Evolutionary conservation across 2,888 invertebrate genomes (phyloP), one percentile per base, ranked within the genome.

Genomic region (Thumatha senex): DNA sequence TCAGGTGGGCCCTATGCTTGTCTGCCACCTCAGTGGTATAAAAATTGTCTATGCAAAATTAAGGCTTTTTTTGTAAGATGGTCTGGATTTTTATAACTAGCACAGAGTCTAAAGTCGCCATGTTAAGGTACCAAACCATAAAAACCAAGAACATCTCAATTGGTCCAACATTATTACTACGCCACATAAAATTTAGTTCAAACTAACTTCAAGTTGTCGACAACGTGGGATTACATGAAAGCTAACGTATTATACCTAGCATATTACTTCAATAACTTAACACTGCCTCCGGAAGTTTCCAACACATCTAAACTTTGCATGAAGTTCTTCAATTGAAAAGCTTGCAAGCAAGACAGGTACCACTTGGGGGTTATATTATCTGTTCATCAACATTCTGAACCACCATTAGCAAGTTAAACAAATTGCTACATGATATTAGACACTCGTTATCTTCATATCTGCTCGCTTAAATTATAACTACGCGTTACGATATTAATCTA

Each of bases 331-430:
- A 59, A 59, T 63, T 52, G 51, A 59, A 61, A 60, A 53, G 47
- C 59, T 50, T 46, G 51, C 45, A 56, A 56, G 56, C 63, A 40
- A 56, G 54, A 60, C 56, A 54, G 48, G 50, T 57, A 58, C 43
- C 71, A 72, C 67, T 75, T 68, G 63, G 80, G 81, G 82, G 64
- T 64, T 63, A 51, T 56, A 56, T 76, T 85, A 89, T 87, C 88
- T 70, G 58, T 46, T 53, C 67, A 88, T 88, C 86, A 86, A 80
- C 83, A 83, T 84, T 82, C 76, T 78, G 82, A 74, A 70, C 76
- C 74, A 58, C 82, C 72, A 83, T 87, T 85, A 86, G 78, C 87
- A 87, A 88, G 88, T 89, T 86, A 86, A 89, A 88, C 85, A 89
- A 75, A 76, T 78, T 79, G 34, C 40, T 46, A 67, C 69, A 62